Conservation (phyloP, 2,797 vertebrate species). For the Rhynchotus rufescens region DNA sequence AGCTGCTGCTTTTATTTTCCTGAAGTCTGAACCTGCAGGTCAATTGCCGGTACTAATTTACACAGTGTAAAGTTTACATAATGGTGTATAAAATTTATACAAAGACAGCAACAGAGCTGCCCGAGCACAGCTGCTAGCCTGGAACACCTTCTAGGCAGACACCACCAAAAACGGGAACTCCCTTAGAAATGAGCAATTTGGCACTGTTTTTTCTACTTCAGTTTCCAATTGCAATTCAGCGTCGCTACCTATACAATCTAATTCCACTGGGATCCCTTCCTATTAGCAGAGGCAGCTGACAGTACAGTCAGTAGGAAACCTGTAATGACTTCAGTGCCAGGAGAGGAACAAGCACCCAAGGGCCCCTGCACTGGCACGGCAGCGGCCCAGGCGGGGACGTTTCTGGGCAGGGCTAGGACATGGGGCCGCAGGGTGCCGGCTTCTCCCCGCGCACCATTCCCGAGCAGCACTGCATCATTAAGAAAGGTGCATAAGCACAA, state of each 20-base stretch:
- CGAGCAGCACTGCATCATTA: neutral
- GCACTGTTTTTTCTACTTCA: neutral
- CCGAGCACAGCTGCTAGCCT: neutral
- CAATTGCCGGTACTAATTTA: neutral
- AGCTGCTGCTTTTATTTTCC: neutral
- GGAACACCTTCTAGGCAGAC: neutral
- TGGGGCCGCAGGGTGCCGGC: neutral
- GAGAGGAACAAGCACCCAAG: neutral
- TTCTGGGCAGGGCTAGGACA: neutral
- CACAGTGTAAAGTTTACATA: neutral
- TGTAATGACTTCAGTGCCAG: neutral
- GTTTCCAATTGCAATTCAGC: neutral
- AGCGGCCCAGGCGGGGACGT: neutral
- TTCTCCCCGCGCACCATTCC: neutral
- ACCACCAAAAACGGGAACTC: neutral
- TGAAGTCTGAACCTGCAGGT: neutral
- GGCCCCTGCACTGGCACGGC: neutral
- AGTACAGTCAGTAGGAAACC: neutral
- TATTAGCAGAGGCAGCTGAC: neutral
- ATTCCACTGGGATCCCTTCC: neutral
- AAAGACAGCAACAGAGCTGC: neutral
- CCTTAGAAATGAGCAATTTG: fast-evolving
- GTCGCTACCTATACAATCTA: neutral
- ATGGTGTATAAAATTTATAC: too few relatives aligned
- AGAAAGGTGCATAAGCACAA: neutral